phyloP scores from a whole-genome alignment of 2,888 invertebrate species.

The Odiellus spinosus region DNA sequence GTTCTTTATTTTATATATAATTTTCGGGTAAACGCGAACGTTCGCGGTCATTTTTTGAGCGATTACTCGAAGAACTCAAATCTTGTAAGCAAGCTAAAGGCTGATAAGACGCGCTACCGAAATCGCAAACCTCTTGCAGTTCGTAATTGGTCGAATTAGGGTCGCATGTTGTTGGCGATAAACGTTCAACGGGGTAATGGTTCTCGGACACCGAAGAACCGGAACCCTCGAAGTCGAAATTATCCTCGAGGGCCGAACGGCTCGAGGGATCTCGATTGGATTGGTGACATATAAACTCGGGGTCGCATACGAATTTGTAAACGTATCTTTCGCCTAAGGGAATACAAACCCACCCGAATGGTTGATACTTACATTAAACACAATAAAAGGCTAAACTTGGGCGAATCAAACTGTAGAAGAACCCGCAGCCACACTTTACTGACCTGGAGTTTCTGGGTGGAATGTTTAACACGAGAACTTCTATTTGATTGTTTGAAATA shows the following conservation, averaged over 20 bases:
- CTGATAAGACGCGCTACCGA: slow-evolving; percentile 8
- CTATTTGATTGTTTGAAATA: too few species aligned
- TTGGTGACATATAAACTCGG: slow-evolving; percentile 35
- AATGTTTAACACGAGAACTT: too few species aligned
- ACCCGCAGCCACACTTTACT: too few species aligned
- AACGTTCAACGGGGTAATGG: not conserved
- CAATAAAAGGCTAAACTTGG: too few species aligned
- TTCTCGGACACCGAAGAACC: not conserved
- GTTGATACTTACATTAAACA: too few species aligned
- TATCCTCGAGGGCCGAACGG: not conserved
- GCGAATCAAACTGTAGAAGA: too few species aligned
- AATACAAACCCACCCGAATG: too few species aligned
- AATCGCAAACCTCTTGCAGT: not conserved
- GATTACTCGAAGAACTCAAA: slow-evolving; percentile 1
- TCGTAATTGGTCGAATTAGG: not conserved
- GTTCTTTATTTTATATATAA: too few species aligned
- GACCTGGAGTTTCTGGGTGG: too few species aligned
- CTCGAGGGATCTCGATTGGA: slow-evolving; percentile 22
- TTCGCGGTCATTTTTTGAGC: too few species aligned
- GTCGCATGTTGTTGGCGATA: not conserved
- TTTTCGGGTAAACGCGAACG: too few species aligned
- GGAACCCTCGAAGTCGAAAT: not conserved
- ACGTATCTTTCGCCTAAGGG: slow-evolving; percentile 88
- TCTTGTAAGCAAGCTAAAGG: slow-evolving; percentile 13
- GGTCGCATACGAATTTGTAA: slow-evolving; percentile 92